A percentile compares a stretch with the other conserved stretches of the same genome.
Evolutionary conservation across 92 coral and sea anemone species (phyloP).

Genomic region (Porites cylindrica): DNA sequence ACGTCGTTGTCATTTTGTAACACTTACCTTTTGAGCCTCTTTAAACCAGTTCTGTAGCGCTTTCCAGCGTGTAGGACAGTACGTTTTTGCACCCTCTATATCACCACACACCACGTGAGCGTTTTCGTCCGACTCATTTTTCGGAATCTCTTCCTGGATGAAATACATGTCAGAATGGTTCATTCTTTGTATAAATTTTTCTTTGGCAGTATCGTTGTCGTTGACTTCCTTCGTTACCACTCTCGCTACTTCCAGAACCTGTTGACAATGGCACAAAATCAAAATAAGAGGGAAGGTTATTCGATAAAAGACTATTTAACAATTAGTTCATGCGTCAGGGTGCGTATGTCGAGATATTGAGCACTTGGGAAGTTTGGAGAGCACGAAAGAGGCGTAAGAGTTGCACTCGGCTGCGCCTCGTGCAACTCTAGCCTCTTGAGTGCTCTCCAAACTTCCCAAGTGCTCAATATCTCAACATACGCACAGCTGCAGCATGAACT

Average conservation of each 20-base stretch:
- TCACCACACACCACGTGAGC: slow-evolving; percentile 86
- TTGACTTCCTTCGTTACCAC: slow-evolving; percentile 63
- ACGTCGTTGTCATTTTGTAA: background rate
- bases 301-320: no score
- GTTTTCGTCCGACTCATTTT: slow-evolving; percentile 87
- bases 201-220: slow-evolving; percentile 74
- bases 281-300: no score
- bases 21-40: slow-evolving; percentile 73
- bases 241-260: slow-evolving; percentile 86
- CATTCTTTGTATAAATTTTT: slow-evolving; percentile 59
- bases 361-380: no score
- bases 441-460: no score
- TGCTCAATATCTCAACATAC: no score
- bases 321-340: no score
- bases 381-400: no score
- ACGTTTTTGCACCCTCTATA: slow-evolving; percentile 82
- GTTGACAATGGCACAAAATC: background rate
- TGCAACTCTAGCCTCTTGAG: no score
- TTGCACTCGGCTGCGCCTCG: no score
- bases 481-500: no score
- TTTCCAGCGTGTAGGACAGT: slow-evolving; percentile 91
- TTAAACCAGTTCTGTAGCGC: slow-evolving; percentile 83
- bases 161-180: slow-evolving; percentile 78
- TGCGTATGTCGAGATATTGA: no score
- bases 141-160: slow-evolving; percentile 79